These are phyloP conservation scores for Notospermus geniculatus DNA, from an alignment of 1,140 invertebrate genomes.

Conservation along the genomic window DNA sequence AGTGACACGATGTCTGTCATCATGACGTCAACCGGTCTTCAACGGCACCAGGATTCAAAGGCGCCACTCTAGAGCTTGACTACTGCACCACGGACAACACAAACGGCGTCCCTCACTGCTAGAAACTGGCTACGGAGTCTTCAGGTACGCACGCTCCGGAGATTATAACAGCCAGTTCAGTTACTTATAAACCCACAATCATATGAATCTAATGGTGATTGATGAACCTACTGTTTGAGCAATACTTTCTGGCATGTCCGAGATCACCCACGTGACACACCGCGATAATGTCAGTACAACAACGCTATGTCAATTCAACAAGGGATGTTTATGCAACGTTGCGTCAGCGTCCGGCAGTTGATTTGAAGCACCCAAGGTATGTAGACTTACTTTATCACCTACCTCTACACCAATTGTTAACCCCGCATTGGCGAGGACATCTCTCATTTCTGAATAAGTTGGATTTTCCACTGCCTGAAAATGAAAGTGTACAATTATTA, in stretches of 20 bases:
- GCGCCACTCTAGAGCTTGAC: too few species aligned
- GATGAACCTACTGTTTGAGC: neutral
- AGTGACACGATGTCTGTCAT: too few species aligned
- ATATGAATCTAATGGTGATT: neutral
- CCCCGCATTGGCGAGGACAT: constrained; percentile 80
- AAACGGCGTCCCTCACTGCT: too few species aligned
- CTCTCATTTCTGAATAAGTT: constrained; percentile 87
- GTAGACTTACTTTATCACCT: constrained; percentile 16
- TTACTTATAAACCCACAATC: neutral
- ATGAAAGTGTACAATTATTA: constrained; percentile 19
- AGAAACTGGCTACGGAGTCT: neutral
- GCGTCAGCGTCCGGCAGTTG: too few species aligned
- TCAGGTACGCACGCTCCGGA: neutral
- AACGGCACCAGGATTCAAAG: too few species aligned
- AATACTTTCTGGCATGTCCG: too few species aligned
- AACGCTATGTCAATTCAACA: too few species aligned
- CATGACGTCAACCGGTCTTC: too few species aligned
- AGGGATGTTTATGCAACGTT: too few species aligned
- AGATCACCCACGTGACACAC: too few species aligned
- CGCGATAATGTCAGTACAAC: neutral
- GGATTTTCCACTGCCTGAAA: constrained; percentile 86
- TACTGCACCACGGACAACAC: too few species aligned
- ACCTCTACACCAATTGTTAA: constrained; percentile 82
- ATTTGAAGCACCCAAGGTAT: too few species aligned
- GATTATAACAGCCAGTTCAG: neutral